phyloP scores from a whole-genome alignment of 2,797 vertebrate genomes.

The Pseudomugil tenellus region DNA sequence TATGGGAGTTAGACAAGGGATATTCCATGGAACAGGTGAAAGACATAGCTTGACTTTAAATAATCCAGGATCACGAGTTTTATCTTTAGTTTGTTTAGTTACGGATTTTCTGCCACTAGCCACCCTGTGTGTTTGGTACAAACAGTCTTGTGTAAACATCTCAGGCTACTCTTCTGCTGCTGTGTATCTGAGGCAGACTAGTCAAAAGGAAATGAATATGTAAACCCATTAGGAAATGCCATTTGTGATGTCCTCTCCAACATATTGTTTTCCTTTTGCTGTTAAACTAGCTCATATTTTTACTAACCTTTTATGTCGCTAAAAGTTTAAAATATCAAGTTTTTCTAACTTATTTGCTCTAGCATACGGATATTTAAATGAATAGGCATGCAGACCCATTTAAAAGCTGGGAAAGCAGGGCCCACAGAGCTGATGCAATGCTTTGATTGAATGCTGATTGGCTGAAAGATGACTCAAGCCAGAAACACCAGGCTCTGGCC shows the following conservation, averaged over 20 bases:
- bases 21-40: constrained; percentile 2
- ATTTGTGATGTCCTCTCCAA: no score
- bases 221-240: neutral
- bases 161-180: constrained; percentile 35
- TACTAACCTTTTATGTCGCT: no score
- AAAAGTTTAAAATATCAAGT: neutral
- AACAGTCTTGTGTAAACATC: constrained; percentile 18
- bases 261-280: neutral
- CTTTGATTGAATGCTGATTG: neutral
- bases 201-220: neutral
- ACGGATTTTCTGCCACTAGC: neutral
- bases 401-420: neutral
- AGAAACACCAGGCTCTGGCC: no score
- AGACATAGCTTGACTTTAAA: constrained; percentile 6
- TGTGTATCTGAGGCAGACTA: constrained; percentile 5
- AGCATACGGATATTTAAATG: no score
- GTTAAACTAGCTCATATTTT: neutral
- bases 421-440: no score
- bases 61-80: neutral
- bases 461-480: no score
- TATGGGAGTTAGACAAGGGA: neutral
- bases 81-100: neutral
- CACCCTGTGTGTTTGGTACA: constrained; percentile 3
- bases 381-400: neutral
- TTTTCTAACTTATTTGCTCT: neutral